These are phyloP conservation scores for Phragmatobia fuliginosa DNA, from an alignment of 2,888 invertebrate genomes.

Conservation along the genomic window DNA sequence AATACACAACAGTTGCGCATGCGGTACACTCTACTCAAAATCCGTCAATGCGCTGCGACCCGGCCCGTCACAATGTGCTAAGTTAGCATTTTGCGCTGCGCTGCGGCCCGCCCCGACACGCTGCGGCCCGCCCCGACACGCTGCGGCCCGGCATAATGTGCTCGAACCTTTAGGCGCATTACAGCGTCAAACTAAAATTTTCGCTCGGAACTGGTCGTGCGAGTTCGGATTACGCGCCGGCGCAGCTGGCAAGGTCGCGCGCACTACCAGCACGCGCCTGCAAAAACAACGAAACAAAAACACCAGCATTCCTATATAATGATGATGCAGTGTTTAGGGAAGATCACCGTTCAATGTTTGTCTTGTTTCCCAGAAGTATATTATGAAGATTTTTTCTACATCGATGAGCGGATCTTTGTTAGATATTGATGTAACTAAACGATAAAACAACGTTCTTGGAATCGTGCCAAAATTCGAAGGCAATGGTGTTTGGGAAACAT, in stretches of 20 bases:
- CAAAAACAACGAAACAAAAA: constrained; percentile 74
- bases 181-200: constrained; percentile 38
- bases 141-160: too few relatives aligned
- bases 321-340: constrained; percentile 65
- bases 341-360: constrained; percentile 39
- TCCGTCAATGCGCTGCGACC: too few relatives aligned
- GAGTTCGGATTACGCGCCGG: constrained; percentile 69
- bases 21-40: too few relatives aligned
- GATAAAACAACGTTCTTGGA: constrained; percentile 44
- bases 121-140: too few relatives aligned
- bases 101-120: too few relatives aligned
- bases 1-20: too few relatives aligned
- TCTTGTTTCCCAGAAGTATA: constrained; percentile 31
- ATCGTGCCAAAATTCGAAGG: constrained; percentile 43
- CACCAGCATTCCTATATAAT: constrained; percentile 68
- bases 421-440: constrained; percentile 36
- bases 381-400: constrained; percentile 23
- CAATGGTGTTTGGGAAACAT: constrained; percentile 34
- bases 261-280: constrained; percentile 64
- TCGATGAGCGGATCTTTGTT: constrained; percentile 19
- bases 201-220: constrained; percentile 74
- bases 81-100: too few relatives aligned
- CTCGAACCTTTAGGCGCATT: too few relatives aligned
- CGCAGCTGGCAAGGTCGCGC: constrained; percentile 82
- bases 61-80: too few relatives aligned